Conservation (phyloP, 2,113 vertebrate species). For the Oreochromis spilurus region DNA sequence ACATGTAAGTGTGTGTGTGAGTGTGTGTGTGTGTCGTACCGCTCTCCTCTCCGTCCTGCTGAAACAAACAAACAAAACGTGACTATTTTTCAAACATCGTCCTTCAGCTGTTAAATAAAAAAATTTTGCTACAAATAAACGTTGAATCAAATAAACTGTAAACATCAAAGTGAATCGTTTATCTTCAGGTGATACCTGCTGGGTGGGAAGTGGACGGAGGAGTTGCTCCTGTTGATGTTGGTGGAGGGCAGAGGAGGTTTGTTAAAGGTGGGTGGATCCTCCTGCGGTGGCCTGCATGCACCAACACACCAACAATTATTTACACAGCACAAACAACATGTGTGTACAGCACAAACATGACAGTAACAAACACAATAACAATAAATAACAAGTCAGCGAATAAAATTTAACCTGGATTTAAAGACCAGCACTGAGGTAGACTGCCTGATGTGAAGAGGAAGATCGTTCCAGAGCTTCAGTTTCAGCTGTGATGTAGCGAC, state of each 20-base stretch:
- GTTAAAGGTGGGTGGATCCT: slow-evolving; percentile 38
- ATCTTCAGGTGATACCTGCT: slow-evolving; percentile 5
- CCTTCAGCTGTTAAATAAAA: neutral
- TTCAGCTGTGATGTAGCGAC: neutral
- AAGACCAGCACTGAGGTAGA: neutral
- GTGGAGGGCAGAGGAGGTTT: slow-evolving; percentile 74
- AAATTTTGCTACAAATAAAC: neutral
- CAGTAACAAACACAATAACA: neutral
- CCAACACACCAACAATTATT: neutral
- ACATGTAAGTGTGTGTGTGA: accelerated
- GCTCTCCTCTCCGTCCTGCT: slow-evolving; percentile 50
- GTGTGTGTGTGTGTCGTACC: slow-evolving; percentile 16
- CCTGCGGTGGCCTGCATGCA: slow-evolving; percentile 5
- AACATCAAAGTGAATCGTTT: neutral
- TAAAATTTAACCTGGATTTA: neutral
- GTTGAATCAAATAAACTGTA: neutral
- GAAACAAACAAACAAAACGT: neutral
- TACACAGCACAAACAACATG: neutral
- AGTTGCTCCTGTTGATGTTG: slow-evolving; percentile 66
- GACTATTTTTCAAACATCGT: neutral
- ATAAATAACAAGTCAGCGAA: neutral
- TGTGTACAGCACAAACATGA: neutral
- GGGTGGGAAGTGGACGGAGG: neutral
- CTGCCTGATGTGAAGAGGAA: neutral
- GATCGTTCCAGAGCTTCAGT: neutral